phyloP scores from a whole-genome alignment of 2,797 vertebrate species.

The Darevskia mixta region DNA sequence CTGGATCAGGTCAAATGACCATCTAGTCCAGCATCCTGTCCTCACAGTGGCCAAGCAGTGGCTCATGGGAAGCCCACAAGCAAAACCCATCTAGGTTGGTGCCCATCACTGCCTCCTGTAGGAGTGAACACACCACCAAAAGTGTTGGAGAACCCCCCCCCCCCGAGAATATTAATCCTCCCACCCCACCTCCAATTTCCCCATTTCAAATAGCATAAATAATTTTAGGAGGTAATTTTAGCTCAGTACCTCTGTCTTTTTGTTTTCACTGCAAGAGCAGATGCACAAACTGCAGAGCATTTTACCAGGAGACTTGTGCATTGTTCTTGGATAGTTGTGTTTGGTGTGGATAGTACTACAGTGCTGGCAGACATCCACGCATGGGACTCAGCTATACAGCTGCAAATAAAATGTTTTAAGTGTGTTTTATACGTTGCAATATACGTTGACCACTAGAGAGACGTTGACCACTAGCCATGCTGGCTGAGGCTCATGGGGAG shows the following conservation, averaged over 20 bases:
- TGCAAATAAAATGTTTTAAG: too few species aligned
- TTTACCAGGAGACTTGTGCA: too few species aligned
- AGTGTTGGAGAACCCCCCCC: not conserved
- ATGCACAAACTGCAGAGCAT: too few species aligned
- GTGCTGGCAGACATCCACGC: not conserved
- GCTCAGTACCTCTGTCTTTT: not conserved
- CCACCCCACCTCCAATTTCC: not conserved
- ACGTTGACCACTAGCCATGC: too few species aligned
- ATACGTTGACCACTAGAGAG: too few species aligned
- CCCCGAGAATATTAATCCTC: not conserved
- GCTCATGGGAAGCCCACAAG: not conserved
- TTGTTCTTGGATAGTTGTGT: too few species aligned
- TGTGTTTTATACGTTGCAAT: too few species aligned
- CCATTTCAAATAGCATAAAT: not conserved
- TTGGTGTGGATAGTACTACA: not conserved
- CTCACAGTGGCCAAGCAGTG: not conserved
- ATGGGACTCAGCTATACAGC: not conserved
- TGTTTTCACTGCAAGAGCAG: not conserved
- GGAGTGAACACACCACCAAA: too few species aligned
- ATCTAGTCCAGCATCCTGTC: not conserved
- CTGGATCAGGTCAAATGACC: not conserved
- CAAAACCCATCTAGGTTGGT: too few species aligned
- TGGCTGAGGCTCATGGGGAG: too few species aligned
- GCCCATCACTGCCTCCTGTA: too few species aligned
- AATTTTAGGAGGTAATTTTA: not conserved